Conservation (phyloP, 2,888 invertebrate genomes). For the Lasioglossum malachurum region DNA sequence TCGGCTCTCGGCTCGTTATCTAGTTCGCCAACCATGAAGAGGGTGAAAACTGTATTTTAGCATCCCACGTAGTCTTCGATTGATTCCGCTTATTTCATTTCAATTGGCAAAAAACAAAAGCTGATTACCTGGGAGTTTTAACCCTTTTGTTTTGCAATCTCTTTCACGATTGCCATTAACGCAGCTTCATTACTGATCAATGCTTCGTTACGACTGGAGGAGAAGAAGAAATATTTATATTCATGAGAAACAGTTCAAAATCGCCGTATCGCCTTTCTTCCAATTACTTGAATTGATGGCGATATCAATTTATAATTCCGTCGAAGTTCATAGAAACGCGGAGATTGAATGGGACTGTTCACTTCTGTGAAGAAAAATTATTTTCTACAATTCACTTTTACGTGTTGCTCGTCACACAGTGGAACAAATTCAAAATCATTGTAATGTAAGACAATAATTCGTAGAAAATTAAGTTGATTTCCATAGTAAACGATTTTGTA, state of each 20-base stretch:
- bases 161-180: not conserved
- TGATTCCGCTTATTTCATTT: not conserved
- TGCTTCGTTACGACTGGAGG: not conserved
- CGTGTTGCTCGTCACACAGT: no score
- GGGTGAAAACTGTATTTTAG: not conserved
- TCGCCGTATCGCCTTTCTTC: not conserved
- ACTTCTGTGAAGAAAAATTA: no score
- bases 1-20: not conserved
- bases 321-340: no score
- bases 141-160: not conserved
- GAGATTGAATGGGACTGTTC: no score
- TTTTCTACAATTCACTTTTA: no score
- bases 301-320: no score
- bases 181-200: not conserved
- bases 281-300: not conserved
- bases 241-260: not conserved
- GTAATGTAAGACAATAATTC: no score
- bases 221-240: not conserved
- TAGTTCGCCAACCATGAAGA: not conserved
- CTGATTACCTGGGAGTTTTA: not conserved
- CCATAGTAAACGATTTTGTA: no score
- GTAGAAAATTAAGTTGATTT: no score
- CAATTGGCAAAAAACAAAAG: not conserved
- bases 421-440: no score
- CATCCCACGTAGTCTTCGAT: not conserved